Conservation (phyloP, 2,888 invertebrate genomes). For the Cabera pusaria region DNA sequence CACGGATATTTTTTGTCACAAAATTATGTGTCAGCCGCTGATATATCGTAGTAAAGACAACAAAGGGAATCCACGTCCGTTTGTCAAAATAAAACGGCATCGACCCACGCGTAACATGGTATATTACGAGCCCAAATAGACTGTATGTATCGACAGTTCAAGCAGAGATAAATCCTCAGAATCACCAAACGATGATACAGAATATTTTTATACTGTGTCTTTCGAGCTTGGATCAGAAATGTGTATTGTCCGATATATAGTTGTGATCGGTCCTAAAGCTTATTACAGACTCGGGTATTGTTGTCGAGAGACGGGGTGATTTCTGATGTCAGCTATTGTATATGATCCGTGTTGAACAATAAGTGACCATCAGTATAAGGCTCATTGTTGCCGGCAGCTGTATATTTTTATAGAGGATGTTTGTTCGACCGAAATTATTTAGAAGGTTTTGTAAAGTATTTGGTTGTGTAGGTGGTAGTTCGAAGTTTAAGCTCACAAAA, state of each 20-base stretch:
- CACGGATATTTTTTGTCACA: conserved; percentile 47
- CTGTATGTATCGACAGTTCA: conserved; percentile 36
- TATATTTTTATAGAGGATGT: conserved; percentile 67
- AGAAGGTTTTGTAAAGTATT: conserved; percentile 40
- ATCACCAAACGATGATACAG: conserved; percentile 32
- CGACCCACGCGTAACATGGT: conserved; percentile 69
- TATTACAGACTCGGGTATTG: conserved; percentile 70
- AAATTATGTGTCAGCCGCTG: conserved; percentile 64
- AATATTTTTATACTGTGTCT: conserved; percentile 46
- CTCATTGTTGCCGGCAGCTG: conserved; percentile 71
- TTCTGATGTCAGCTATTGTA: conserved; percentile 70
- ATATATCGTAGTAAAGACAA: conserved; percentile 70
- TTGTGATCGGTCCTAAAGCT: conserved; percentile 57
- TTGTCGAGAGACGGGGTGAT: conserved; percentile 63
- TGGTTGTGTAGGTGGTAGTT: conserved; percentile 32
- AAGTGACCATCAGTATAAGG: conserved; percentile 68
- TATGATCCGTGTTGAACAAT: conserved; percentile 67
- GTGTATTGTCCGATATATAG: conserved; percentile 52
- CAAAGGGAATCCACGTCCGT: conserved; percentile 68
- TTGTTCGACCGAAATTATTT: conserved; percentile 55
- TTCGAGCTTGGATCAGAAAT: conserved; percentile 38
- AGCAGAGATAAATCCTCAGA: conserved; percentile 42
- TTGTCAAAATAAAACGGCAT: conserved; percentile 76
- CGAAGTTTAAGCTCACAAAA: conserved; percentile 12
- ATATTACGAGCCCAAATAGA: conserved; percentile 52